Percentiles rank a stretch among this genome's conserved stretches.
Conservation (phyloP, 1,140 invertebrate genomes). For the Lepidurus couesii region DNA sequence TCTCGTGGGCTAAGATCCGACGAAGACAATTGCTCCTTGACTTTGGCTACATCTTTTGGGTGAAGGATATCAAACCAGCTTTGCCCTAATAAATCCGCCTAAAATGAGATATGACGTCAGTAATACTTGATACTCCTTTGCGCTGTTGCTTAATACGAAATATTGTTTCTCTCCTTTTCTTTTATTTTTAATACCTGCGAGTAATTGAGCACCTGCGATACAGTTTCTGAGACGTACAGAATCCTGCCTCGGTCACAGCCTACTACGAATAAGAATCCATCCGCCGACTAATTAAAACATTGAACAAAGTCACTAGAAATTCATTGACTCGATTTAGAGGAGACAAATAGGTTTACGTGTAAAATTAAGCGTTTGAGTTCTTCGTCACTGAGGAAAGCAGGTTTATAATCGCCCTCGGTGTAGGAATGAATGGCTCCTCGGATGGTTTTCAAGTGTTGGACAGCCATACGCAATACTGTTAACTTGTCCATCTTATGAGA, state of each 20-base stretch:
- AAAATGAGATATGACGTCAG: not conserved
- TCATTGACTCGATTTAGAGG: not conserved
- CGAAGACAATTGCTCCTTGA: slow-evolving; percentile 89
- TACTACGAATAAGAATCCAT: slow-evolving; percentile 89
- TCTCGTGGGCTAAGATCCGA: slow-evolving; percentile 82
- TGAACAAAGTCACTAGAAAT: not conserved
- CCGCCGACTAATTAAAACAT: slow-evolving; percentile 60
- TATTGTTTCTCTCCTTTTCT: not conserved
- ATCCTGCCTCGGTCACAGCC: slow-evolving; percentile 86
- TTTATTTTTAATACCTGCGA: slow-evolving; percentile 59
- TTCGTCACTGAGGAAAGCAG: slow-evolving; percentile 79
- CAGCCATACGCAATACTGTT: slow-evolving; percentile 87
- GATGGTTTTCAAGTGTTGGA: slow-evolving; percentile 76
- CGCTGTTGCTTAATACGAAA: not conserved
- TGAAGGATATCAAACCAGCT: slow-evolving; percentile 92
- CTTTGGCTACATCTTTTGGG: slow-evolving; percentile 88
- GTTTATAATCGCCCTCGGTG: slow-evolving; percentile 74
- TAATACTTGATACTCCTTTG: not conserved
- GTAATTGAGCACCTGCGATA: slow-evolving; percentile 74
- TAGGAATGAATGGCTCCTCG: slow-evolving; percentile 69
- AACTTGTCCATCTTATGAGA: slow-evolving; percentile 87
- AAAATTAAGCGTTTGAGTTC: slow-evolving; percentile 76
- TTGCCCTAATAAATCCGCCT: slow-evolving; percentile 82
- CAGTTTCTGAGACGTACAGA: slow-evolving; percentile 85
- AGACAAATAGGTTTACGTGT: slow-evolving; percentile 47